A percentile compares a stretch with the other conserved stretches of the same genome.
Evolutionary conservation across 2,797 vertebrate genomes (phyloP).

Genomic region (Hypotaenidia philippensis): DNA sequence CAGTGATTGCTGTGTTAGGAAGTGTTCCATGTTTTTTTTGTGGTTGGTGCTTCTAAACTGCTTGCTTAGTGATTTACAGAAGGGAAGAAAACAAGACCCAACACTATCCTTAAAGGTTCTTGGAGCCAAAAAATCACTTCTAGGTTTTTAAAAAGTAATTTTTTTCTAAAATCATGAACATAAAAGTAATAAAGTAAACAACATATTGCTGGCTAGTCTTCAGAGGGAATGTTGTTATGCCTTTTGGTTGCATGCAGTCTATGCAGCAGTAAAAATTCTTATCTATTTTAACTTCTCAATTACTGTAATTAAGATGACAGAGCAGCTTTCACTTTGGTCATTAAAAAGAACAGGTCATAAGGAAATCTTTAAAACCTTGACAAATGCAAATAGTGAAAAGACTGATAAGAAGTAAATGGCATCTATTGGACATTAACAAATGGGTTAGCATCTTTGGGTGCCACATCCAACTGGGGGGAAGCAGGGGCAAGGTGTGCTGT

Average conservation of each 20-base stretch:
- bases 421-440: neutral
- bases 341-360: neutral
- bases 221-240: neutral
- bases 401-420: neutral
- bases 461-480: rapidly evolving
- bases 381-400: neutral
- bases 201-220: neutral
- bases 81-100: neutral
- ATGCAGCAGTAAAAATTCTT: neutral
- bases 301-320: neutral
- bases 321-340: neutral
- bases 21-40: neutral
- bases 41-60: neutral
- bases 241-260: neutral
- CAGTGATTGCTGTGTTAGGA: neutral
- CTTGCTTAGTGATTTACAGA: neutral
- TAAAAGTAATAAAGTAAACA: neutral
- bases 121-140: neutral
- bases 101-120: neutral
- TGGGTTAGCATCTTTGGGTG: neutral
- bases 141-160: neutral
- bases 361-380: neutral
- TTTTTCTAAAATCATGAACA: neutral
- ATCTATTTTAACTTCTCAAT: neutral
- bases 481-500: neutral